Evolutionary conservation across 2,797 vertebrate species (phyloP), one percentile per base, ranked within the genome.

Genomic region (Synaphobranchus kaupii): DNA sequence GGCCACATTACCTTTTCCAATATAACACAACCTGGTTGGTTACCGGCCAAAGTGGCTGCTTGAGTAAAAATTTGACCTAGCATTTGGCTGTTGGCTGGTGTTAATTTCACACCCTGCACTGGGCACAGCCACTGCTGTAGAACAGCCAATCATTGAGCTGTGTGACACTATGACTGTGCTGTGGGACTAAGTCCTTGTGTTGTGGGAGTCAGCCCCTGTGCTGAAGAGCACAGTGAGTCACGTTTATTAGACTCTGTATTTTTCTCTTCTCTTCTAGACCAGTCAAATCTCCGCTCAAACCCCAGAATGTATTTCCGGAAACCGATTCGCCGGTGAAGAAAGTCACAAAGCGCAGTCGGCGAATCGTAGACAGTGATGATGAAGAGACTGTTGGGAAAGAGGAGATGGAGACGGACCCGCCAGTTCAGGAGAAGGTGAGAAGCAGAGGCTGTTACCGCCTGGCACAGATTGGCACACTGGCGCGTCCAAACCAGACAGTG

Each of bases 291-390:
- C 96, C 96, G 0, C 94, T 97, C 1, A 96, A 96, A 91, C 94
- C 93, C 84, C 95, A 94, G 91, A 97, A 96, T 2, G 94, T 95
- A 0, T 90, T 91, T 28, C 92, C 87, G 28, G 93, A 95, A 31
- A 56, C 54, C 0, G 94, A 95, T 28, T 95, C 94, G 0, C 95
- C 95, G 0, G 12, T 96, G 63, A 96, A 95, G 90, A 96, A 94
- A 85, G 91, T 90, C 0, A 82, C 86, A 85, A 96, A 95, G 87
- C 95, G 94, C 81, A 92, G 92, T 86, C 94, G 95, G 17, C 93
- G 93, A 83, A 93, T 96, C 90, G 0, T 96, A 87, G 95, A 96
- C 91, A 96, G 96, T 28, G 95, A 96, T 7, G 94, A 96, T 0
- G 96, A 96, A 0, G 95, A 96, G 3, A 89, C 92, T 0, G 56